Evolutionary conservation across 2,888 invertebrate genomes (phyloP).

Genomic region (Cantharis rustica): DNA sequence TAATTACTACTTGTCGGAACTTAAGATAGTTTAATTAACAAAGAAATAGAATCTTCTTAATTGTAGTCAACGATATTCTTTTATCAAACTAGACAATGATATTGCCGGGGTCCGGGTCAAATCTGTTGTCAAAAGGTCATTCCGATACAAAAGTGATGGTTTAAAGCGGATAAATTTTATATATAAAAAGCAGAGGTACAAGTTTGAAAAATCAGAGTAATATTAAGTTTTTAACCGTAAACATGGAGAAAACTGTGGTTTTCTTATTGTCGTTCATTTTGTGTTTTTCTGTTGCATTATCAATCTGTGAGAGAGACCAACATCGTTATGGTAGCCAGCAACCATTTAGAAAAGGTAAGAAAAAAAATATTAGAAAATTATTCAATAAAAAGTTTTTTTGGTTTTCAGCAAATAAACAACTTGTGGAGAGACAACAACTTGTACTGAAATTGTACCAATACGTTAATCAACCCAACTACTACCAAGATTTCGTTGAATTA

Average conservation of each 20-base stretch:
- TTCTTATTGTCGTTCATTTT: background rate
- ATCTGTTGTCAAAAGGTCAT: background rate
- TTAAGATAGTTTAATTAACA: background rate
- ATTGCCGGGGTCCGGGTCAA: background rate
- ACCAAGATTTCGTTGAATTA: constrained; percentile 60
- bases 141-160: background rate
- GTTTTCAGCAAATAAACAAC: background rate
- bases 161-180: background rate
- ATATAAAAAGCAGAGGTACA: background rate
- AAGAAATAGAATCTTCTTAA: background rate
- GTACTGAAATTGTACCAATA: constrained; percentile 60
- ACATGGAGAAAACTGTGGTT: background rate
- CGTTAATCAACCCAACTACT: constrained; percentile 66
- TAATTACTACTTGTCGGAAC: background rate
- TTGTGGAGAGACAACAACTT: background rate
- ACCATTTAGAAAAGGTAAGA: background rate
- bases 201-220: background rate
- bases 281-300: background rate
- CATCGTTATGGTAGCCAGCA: background rate
- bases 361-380: background rate
- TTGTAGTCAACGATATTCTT: background rate
- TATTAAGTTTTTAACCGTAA: background rate
- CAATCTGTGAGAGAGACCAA: background rate
- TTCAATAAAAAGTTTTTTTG: background rate
- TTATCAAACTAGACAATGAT: background rate